Base-by-base conservation (phyloP, 2,113 vertebrate genomes). In the Petromus typicus region DNA sequence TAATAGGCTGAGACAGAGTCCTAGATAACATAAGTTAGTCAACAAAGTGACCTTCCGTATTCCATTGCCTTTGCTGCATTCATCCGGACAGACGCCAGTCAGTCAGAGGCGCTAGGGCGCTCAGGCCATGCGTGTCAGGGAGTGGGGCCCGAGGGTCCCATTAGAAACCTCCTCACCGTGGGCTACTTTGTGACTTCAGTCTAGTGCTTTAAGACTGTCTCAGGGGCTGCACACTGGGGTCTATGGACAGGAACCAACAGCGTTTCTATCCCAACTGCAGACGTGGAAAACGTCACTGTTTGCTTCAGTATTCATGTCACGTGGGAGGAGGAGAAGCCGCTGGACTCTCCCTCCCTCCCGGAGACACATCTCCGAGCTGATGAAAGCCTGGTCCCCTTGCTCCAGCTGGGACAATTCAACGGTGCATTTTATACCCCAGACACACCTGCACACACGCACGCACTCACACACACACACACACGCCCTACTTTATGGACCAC, bases 71-170 rank as follows among this genome's bases (percentile, higher is more conserved):
- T 23, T 32, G 45, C 3, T 51, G 13, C 12, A 14, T 51, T 27
- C 48, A 37, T 0, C 23, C 54, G 11, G 59, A 14, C 2, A 48
- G 37, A 75, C 59, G 34, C 7, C 20, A 56, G 8, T 76, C 43
- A 32, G 32, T 59, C 30, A 23, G 37, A 40, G 48, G 32, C 30
- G 7, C 27, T n/a, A 45, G 10, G 27, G 12, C 5, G 3, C 9
- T 51, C 51, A 3, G 57, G 78, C 12, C 5, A 0, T 25, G 12
- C 2, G 2, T 6, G 13, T n/a, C 11, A 30, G 30, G 17, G 3
- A 13, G 20, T 1, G 27, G 40, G 37, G 20, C 40, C 20, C 16
- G 0, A 14, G 59, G 32, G 37, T 1, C 30, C 34, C 1, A 8
- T 40, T 37, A 64, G 37, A 12, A 7, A 64, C 57, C 61, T 83